Evolutionary conservation across 2,797 vertebrate genomes (phyloP).

Genomic region (Pterois miles): DNA sequence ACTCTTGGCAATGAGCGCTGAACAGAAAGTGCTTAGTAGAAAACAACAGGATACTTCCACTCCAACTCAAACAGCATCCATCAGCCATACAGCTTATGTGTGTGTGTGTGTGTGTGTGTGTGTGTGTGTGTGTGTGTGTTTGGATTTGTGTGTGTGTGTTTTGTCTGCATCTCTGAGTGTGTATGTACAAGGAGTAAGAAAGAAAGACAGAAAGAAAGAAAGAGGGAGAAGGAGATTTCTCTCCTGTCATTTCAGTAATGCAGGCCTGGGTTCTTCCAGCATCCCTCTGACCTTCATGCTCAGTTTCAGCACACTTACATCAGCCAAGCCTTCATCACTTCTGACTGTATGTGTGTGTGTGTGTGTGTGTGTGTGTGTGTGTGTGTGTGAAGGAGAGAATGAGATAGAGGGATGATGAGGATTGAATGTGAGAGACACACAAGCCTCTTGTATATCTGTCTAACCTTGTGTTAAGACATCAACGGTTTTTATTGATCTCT

Average conservation of each 20-base stretch:
- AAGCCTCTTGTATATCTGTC: conserved; percentile 28
- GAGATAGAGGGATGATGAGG: conserved; percentile 24
- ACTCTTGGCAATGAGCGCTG: conserved; percentile 62
- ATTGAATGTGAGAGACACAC: conserved; percentile 31
- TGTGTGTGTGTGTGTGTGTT: not conserved
- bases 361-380: conserved; percentile 6
- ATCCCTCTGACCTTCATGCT: conserved; percentile 73
- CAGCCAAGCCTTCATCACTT: conserved; percentile 56
- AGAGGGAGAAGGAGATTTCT: conserved; percentile 42
- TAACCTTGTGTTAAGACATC: conserved; percentile 42
- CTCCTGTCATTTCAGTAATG: conserved; percentile 61
- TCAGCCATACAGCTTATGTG: conserved; percentile 40
- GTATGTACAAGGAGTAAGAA: not conserved
- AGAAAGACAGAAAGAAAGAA: not conserved
- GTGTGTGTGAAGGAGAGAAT: not conserved
- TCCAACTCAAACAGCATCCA: conserved; percentile 67
- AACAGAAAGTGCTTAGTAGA: conserved; percentile 72
- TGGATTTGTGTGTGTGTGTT: conserved; percentile 1
- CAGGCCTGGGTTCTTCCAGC: conserved; percentile 47
- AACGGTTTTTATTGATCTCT: conserved; percentile 48
- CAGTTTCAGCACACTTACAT: conserved; percentile 72
- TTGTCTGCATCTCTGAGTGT: not conserved
- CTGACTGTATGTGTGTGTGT: conserved; percentile 26
- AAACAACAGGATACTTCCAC: conserved; percentile 71
- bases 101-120: conserved; percentile 8